Conservation (phyloP, 2,113 vertebrate species). For the Limanda limanda region DNA sequence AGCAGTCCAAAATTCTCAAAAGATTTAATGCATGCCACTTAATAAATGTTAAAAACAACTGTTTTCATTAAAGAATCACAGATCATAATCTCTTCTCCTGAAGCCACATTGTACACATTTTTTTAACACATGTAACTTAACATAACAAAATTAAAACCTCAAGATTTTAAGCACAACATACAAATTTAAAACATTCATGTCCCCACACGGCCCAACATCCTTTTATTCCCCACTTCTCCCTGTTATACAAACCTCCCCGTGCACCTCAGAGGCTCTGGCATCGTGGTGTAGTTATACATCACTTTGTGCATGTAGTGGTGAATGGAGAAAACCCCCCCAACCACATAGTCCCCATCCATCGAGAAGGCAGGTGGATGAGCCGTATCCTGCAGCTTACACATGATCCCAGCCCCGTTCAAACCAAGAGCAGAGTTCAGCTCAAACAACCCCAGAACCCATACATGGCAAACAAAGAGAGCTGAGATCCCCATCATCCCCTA, state of each 20-base stretch:
- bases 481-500: no score
- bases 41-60: not conserved
- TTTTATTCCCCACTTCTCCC: not conserved
- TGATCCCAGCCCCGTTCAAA: not conserved
- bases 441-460: slow-evolving; percentile 15
- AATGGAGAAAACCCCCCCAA: no score
- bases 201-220: not conserved
- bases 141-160: not conserved
- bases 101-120: no score
- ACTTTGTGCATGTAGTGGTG: no score
- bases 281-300: no score
- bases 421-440: slow-evolving; percentile 18
- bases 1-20: no score
- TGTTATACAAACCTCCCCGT: slow-evolving; percentile 73
- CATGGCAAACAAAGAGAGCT: slow-evolving; percentile 21
- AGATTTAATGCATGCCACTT: no score
- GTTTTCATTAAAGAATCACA: not conserved
- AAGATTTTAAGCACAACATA: not conserved
- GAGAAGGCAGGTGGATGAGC: not conserved
- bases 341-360: no score
- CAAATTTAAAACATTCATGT: not conserved
- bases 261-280: slow-evolving; percentile 67
- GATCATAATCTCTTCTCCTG: not conserved
- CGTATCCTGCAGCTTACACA: slow-evolving; percentile 62
- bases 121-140: no score